A percentile compares a stretch with the other conserved stretches of the same genome.
phyloP scores from a whole-genome alignment of 1,140 invertebrate genomes.

The Amphibalanus amphitrite region DNA sequence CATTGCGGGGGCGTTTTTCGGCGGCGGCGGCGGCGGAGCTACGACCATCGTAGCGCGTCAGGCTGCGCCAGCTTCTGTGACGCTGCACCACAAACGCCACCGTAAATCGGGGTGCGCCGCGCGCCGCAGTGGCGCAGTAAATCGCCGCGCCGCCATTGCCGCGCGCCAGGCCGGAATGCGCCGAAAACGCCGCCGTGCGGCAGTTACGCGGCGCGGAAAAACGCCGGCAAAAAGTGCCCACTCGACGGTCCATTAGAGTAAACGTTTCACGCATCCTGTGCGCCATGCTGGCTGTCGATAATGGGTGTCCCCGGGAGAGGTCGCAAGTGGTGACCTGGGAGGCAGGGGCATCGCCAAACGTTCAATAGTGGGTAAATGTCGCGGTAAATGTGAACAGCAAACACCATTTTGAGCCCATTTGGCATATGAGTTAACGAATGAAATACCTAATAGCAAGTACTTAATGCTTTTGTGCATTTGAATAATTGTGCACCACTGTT shows the following conservation, averaged over 20 bases:
- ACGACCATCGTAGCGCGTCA: not conserved
- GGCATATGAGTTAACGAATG: too few species aligned
- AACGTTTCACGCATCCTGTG: constrained; percentile 1
- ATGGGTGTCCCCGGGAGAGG: not conserved
- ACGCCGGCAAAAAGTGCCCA: not conserved
- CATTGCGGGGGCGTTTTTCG: too few species aligned
- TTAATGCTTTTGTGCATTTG: too few species aligned
- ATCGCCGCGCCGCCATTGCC: not conserved
- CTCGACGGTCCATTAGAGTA: not conserved
- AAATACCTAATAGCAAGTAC: too few species aligned
- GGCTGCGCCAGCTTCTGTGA: not conserved
- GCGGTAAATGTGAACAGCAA: too few species aligned
- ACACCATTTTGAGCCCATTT: too few species aligned
- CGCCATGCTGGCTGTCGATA: not conserved
- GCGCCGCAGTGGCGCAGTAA: not conserved
- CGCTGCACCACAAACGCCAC: not conserved
- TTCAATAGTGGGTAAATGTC: too few species aligned
- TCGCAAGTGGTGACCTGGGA: too few species aligned
- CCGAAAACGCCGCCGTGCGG: not conserved
- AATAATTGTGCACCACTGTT: too few species aligned
- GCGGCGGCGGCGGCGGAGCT: too few species aligned
- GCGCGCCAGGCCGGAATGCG: not conserved
- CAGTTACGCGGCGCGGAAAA: not conserved
- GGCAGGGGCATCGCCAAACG: too few species aligned
- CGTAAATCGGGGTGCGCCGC: not conserved